A percentile compares a stretch with the other conserved stretches of the same genome.
phyloP scores from a whole-genome alignment of 2,888 invertebrate genomes.

The Monoplex corrugatus region DNA sequence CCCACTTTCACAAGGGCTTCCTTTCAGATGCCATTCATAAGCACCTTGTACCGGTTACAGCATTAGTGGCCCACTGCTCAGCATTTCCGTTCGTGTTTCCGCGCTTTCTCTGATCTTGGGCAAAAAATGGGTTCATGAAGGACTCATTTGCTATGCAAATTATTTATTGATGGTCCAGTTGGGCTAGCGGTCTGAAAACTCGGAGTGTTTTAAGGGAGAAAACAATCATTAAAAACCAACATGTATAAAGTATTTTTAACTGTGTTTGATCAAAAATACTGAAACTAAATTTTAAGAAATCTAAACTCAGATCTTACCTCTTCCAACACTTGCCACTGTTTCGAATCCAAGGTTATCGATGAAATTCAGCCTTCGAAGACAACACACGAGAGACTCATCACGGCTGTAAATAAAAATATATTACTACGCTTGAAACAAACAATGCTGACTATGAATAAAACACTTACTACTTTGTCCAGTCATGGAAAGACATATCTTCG shows the following conservation, averaged over 20 bases:
- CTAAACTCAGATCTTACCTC: slow-evolving; percentile 42
- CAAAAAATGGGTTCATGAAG: slow-evolving; percentile 53
- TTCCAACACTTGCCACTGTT: slow-evolving; percentile 46
- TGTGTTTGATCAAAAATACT: not conserved
- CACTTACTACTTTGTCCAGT: not conserved
- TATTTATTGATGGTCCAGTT: slow-evolving; percentile 58
- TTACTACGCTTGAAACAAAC: slow-evolving; percentile 67
- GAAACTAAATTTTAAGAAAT: slow-evolving; percentile 14
- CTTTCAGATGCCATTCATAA: slow-evolving; percentile 45
- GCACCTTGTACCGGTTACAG: slow-evolving; percentile 39
- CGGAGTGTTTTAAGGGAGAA: slow-evolving; percentile 42
- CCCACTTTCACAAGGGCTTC: slow-evolving; percentile 50
- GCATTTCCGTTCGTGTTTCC: slow-evolving; percentile 51
- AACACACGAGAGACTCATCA: slow-evolving; percentile 75
- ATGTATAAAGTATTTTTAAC: not conserved
- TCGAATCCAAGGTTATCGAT: slow-evolving; percentile 51
- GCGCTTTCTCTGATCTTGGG: slow-evolving; percentile 48
- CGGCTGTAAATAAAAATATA: slow-evolving; percentile 79
- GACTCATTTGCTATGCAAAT: slow-evolving; percentile 67
- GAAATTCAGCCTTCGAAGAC: slow-evolving; percentile 58
- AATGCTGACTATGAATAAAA: not conserved
- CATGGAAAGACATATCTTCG: not conserved
- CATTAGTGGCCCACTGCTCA: slow-evolving; percentile 1
- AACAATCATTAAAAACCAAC: not conserved
- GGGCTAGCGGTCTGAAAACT: slow-evolving; percentile 35